These are phyloP conservation scores for Isotomurus palustris DNA, from an alignment of 2,888 invertebrate genomes.

Conservation along the genomic window DNA sequence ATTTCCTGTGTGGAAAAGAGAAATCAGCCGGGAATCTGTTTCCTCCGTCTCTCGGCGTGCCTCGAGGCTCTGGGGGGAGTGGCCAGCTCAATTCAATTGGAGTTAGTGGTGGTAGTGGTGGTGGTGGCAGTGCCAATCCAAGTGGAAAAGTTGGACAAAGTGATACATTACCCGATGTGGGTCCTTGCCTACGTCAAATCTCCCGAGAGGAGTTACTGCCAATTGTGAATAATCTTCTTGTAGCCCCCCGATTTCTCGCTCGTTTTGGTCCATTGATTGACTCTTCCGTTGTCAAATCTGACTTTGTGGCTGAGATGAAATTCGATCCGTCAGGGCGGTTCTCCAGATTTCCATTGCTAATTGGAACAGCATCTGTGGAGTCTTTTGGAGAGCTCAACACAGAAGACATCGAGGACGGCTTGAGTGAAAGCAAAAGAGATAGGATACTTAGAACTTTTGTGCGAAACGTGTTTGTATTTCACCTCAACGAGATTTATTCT, in stretches of 20 bases:
- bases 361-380: constrained; percentile 43
- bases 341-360: constrained; percentile 40
- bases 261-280: constrained; percentile 45
- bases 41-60: constrained; percentile 8
- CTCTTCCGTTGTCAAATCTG: constrained; percentile 42
- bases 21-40: constrained; percentile 10
- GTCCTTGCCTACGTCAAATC: constrained; percentile 42
- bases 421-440: constrained; percentile 54
- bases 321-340: constrained; percentile 41
- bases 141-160: constrained; percentile 17
- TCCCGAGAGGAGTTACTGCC: constrained; percentile 41
- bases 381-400: constrained; percentile 45
- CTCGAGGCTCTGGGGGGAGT: constrained; percentile 5
- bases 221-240: constrained; percentile 36
- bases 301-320: constrained; percentile 45
- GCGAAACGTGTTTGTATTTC: constrained; percentile 80
- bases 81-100: neutral
- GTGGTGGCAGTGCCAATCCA: constrained; percentile 8
- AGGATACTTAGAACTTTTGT: constrained; percentile 70
- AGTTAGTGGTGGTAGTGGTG: neutral
- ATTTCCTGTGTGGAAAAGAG: constrained; percentile 34
- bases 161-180: constrained; percentile 39
- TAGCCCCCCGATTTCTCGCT: constrained; percentile 43
- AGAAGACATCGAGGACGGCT: constrained; percentile 45
- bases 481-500: constrained; percentile 81